phyloP scores from a whole-genome alignment of 2,797 vertebrate genomes.

The Hippopotamyrus pictus region DNA sequence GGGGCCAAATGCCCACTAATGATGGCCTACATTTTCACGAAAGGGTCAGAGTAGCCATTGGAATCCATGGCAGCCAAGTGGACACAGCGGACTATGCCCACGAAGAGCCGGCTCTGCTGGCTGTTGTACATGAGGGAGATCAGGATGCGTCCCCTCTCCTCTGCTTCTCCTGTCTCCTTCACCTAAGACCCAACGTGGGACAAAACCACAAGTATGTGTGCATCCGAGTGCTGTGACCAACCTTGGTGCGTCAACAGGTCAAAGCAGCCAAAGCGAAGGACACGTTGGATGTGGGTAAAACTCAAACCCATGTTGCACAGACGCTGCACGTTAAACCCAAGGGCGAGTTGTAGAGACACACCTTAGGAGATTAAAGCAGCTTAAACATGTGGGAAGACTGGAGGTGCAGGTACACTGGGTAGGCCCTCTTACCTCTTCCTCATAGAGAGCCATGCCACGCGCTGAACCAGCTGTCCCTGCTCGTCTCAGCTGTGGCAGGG shows the following conservation, averaged over 20 bases:
- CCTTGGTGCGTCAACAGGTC: constrained; percentile 12
- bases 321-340: not conserved
- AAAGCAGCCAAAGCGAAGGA: not conserved
- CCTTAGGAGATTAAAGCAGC: not conserved
- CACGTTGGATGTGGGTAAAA: not conserved
- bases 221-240: not conserved
- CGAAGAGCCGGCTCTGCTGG: constrained; percentile 78
- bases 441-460: constrained; percentile 88
- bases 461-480: constrained; percentile 71
- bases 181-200: constrained; percentile 44
- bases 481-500: constrained; percentile 73
- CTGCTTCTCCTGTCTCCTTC: constrained; percentile 74
- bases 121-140: constrained; percentile 92
- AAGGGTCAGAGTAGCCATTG: constrained; percentile 94
- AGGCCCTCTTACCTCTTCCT: constrained; percentile 75
- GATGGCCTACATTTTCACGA: constrained; percentile 84
- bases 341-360: not conserved
- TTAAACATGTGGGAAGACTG: not conserved
- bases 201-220: not conserved
- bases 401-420: not conserved
- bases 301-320: not conserved
- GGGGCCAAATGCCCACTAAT: not conserved
- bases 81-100: constrained; percentile 87
- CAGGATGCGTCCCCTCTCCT: constrained; percentile 87
- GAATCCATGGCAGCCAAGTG: constrained; percentile 94